Evolutionary conservation across 1,140 invertebrate species (phyloP).

Genomic region (Centruroides sculpturatus): DNA sequence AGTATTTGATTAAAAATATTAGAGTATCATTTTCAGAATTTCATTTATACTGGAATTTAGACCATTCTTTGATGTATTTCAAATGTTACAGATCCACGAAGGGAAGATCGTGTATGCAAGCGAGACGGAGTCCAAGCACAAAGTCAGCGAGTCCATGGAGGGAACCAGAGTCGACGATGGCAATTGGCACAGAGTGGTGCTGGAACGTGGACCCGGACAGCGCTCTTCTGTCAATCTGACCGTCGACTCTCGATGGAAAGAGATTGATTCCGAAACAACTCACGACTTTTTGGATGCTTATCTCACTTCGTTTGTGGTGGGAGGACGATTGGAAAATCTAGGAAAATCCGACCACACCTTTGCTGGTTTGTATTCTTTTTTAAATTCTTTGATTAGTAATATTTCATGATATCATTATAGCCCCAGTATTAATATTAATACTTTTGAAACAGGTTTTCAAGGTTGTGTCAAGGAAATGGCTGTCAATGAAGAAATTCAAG

Average conservation of each 20-base stretch:
- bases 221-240: constrained; percentile 4
- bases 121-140: constrained; percentile 1
- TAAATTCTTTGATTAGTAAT: no score
- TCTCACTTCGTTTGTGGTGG: constrained; percentile 57
- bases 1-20: no score
- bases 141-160: constrained; percentile 3
- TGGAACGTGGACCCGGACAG: constrained; percentile 37
- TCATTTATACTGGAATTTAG: no score
- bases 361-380: neutral
- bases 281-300: constrained; percentile 83
- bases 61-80: no score
- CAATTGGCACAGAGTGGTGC: constrained; percentile 67
- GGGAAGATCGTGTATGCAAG: constrained; percentile 7
- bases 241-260: neutral
- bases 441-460: constrained; percentile 44
- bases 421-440: no score
- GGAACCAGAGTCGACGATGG: constrained; percentile 45
- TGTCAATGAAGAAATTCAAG: constrained; percentile 74
- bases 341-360: neutral
- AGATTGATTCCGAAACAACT: constrained; percentile 1
- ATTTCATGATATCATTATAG: no score
- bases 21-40: no score
- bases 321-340: constrained; percentile 34
- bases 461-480: constrained; percentile 81
- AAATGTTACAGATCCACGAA: neutral